Evolutionary conservation across 2,797 vertebrate genomes (phyloP).

Genomic region (Peromyscus nudipes): DNA sequence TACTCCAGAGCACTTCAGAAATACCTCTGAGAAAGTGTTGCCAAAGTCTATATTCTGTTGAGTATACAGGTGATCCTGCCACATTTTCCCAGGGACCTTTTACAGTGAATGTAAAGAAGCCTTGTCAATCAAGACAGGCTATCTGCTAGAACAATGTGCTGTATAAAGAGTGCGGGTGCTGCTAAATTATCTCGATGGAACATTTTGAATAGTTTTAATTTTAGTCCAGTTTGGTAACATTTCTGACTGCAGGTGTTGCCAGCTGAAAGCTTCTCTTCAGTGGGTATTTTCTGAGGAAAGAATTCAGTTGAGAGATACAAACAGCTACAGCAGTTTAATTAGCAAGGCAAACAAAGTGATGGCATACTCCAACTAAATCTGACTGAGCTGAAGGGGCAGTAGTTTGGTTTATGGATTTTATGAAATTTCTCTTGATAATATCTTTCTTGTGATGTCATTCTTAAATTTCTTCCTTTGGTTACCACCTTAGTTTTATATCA

Average conservation of each 20-base stretch:
- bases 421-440: not conserved
- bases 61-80: not conserved
- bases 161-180: not conserved
- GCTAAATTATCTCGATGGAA: not conserved
- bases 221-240: not conserved
- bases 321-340: not conserved
- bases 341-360: not conserved
- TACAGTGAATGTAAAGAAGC: not conserved
- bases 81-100: rapidly evolving
- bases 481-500: not conserved
- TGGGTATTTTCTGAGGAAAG: not conserved
- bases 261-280: not conserved
- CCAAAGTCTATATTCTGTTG: too few species aligned
- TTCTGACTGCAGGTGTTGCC: not conserved
- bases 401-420: not conserved
- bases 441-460: not conserved
- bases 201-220: not conserved
- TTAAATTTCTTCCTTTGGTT: not conserved
- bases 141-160: not conserved
- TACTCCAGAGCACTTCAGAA: not conserved
- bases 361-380: not conserved
- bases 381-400: not conserved
- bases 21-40: not conserved
- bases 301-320: not conserved
- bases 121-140: not conserved